Base-by-base conservation (phyloP, 2,888 invertebrate species). In the Ypsolopha scabrella region DNA sequence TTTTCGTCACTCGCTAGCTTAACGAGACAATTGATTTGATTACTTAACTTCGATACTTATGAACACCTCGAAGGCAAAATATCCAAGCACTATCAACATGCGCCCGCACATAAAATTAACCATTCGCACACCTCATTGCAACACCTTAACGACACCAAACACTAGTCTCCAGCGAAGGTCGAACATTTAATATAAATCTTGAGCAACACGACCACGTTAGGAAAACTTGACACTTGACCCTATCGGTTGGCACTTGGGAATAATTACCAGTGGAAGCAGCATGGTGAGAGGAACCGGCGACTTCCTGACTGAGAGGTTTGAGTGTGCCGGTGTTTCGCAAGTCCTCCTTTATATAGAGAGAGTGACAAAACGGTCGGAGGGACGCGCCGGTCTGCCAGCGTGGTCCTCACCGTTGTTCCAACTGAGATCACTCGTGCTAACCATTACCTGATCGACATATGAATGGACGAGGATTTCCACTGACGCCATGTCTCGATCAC, bases 241-340 rank as follows among this genome's bases (percentile, higher is more conserved):
- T 24, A 43, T 14, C 24, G 7, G 13, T 6, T 14, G 14, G 24
- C 13, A 8, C 13, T 33, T 54, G 47, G 51, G 39, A 52, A 68
- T 68, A 67, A 63, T 75, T 75, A 80, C 80, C 79, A 73, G 59
- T 60, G 62, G 59, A 50, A 72, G 64, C 64, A 74, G 69, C 82
- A 83, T 82, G 61, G 70, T 75, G 70, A 74, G 69, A 72, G 64
- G 64, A 67, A 71, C 78, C 69, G 72, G 69, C 74, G 72, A 82
- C 74, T 82, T 83, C 82, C 85, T 82, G 83, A 74, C 78, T 69
- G 70, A 69, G 67, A 72, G 71, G 72, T 65, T 72, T 75, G 82
- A 83, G 75, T 85, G 83, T 79, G 85, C 64, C 74, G 72, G 77
- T 76, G 78, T 85, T 79, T 80, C 74, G 81, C 73, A 82, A 82